A percentile compares a stretch with the other conserved stretches of the same genome.
Evolutionary conservation across 2,888 invertebrate genomes (phyloP).

Genomic region (Tenthredo distinguenda): DNA sequence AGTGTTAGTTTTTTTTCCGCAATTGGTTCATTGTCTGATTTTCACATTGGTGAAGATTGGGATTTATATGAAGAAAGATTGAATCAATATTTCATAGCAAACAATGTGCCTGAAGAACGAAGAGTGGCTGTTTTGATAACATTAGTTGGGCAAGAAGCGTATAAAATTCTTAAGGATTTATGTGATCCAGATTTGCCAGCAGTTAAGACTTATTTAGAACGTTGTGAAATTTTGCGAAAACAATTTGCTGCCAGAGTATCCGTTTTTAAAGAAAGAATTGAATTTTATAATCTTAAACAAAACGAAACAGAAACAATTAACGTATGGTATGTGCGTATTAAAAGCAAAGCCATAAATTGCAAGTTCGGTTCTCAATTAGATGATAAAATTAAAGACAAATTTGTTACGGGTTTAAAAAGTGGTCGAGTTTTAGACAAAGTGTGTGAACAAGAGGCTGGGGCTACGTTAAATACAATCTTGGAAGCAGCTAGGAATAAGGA

Average conservation of each 20-base stretch:
- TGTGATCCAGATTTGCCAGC: slow-evolving; percentile 60
- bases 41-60: background rate
- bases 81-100: slow-evolving; percentile 39
- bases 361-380: slow-evolving; percentile 59
- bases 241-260: slow-evolving; percentile 58
- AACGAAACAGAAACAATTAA: slow-evolving; percentile 57
- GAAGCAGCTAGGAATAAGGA: slow-evolving; percentile 58
- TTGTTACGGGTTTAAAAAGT: slow-evolving; percentile 58
- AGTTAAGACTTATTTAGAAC: slow-evolving; percentile 57
- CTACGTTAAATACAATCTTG: slow-evolving; percentile 50
- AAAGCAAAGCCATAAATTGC: slow-evolving; percentile 60
- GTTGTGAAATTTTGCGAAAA: slow-evolving; percentile 57
- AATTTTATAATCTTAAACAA: slow-evolving; percentile 63
- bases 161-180: slow-evolving; percentile 58
- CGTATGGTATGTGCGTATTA: slow-evolving; percentile 65
- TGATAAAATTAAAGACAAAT: slow-evolving; percentile 64
- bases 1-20: background rate
- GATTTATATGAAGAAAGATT: background rate
- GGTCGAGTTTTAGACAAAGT: slow-evolving; percentile 57
- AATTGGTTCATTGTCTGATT: background rate
- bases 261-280: slow-evolving; percentile 57
- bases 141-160: slow-evolving; percentile 58
- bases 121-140: slow-evolving; percentile 60
- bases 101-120: slow-evolving; percentile 59
- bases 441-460: slow-evolving; percentile 55